A percentile compares a stretch with the other conserved stretches of the same genome.
phyloP scores from a whole-genome alignment of 2,113 vertebrate genomes.

The Macrotis lagotis region DNA sequence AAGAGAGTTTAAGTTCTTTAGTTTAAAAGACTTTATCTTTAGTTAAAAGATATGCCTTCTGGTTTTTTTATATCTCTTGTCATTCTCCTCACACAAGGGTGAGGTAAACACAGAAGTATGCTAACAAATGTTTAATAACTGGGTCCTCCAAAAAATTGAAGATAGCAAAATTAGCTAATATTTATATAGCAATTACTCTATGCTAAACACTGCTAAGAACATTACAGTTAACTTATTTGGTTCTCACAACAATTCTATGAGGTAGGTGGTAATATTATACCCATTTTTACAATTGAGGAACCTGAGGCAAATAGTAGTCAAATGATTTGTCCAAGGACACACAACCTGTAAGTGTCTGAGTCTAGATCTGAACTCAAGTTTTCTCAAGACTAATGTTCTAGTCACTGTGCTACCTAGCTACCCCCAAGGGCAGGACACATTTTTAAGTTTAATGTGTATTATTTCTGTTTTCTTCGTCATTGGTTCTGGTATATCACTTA shows the following conservation, averaged over 20 bases:
- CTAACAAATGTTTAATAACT: neutral
- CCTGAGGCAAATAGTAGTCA: neutral
- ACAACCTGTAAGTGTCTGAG: neutral
- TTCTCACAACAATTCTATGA: neutral
- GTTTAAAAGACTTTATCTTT: too few species aligned
- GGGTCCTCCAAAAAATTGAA: neutral
- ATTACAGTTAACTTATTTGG: neutral
- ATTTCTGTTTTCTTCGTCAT: neutral
- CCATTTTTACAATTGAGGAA: neutral
- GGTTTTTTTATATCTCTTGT: neutral
- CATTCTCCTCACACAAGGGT: neutral
- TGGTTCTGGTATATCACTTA: neutral
- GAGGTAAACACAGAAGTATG: neutral
- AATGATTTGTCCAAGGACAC: neutral
- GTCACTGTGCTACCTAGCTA: neutral
- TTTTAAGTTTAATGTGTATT: neutral
- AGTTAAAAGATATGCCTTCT: neutral
- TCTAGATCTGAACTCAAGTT: neutral
- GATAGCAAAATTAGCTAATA: neutral
- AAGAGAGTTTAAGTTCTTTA: neutral
- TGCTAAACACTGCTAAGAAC: neutral
- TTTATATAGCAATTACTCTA: neutral
- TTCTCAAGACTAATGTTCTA: neutral
- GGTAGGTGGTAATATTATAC: neutral
- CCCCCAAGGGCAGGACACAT: neutral